Base-by-base conservation (phyloP, 2,797 vertebrate genomes). In the Falco concolor region DNA sequence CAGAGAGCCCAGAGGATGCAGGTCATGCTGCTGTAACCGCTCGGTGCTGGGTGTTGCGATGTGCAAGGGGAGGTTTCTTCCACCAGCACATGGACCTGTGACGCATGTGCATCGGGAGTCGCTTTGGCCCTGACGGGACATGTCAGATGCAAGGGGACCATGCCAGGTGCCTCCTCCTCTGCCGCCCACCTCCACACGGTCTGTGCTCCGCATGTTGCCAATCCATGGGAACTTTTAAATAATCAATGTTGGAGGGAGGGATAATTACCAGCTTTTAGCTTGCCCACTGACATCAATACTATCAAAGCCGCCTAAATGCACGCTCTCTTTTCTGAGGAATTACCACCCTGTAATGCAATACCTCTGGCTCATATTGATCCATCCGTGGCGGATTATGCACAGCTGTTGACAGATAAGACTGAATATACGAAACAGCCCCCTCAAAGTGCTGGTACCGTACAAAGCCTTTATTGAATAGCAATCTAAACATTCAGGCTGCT, bases 381-480 rank as follows among this genome's bases (percentile, higher is more conserved):
- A 44, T 34, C 84, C 84, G 3, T 27, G 86, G 80, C 56, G 24
- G 89, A 88, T 97, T 93, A 96, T 82, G 95, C 96, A 94, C 83
- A 67, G 73, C 68, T 90, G 63, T 84, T 95, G 88, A 94, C 75
- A 97, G 95, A 96, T 94, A 93, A 94, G 75, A 56, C 75, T 85
- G 87, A 49, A 97, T 91, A 95, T 94, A 94, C 73, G 82, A 97
- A 92, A 89, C 78, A 92, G 91, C 45, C 79, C 52, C 70, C 49
- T 56, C n/a, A 7, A 83, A 91, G 65, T 69, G 47, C 53, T 73
- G 53, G 36, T 82, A 44, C 53, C 30, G 3, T 83, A 95, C 92
- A 95, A 97, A 94, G 59, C 93, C 68, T 64, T 89, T 96, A 95
- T 95, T 95, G 96, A 96, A 95, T 79, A 95, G 79, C 88, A 89